phyloP scores from a whole-genome alignment of 2,888 invertebrate species.

The Andrena hattorfiana region DNA sequence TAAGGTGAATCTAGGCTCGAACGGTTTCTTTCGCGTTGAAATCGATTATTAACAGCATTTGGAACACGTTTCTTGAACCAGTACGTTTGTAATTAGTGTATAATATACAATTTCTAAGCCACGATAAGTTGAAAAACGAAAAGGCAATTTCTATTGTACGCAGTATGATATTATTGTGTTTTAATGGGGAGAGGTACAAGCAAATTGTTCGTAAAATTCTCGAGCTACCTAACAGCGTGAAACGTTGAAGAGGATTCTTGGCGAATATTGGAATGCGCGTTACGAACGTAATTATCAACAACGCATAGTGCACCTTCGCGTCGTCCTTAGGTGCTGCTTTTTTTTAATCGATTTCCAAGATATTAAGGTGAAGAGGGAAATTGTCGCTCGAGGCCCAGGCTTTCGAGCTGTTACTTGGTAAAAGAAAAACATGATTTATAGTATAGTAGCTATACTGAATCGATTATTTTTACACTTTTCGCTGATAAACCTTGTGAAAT shows the following conservation, averaged over 20 bases:
- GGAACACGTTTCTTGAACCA: conserved; percentile 10
- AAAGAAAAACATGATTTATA: conserved; percentile 5
- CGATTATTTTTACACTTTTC: conserved; percentile 32
- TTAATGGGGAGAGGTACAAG: background rate
- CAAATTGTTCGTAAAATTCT: background rate
- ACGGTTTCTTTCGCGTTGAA: conserved; percentile 1
- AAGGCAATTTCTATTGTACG: background rate
- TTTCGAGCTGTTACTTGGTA: background rate
- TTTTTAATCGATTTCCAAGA: conserved; percentile 4
- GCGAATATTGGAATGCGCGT: conserved; percentile 13
- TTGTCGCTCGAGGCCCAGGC: background rate
- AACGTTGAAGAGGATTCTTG: conserved; percentile 7
- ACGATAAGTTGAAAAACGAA: background rate
- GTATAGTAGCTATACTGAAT: background rate
- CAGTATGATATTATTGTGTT: background rate
- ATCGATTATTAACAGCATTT: conserved; percentile 29
- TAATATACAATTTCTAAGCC: conserved; percentile 12
- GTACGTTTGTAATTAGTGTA: conserved; percentile 15
- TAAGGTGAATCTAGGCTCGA: background rate
- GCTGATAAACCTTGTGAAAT: conserved; percentile 42
- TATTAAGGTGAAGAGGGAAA: background rate
- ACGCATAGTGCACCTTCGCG: conserved; percentile 27
- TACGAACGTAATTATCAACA: conserved; percentile 13
- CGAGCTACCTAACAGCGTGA: background rate
- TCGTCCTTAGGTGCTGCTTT: conserved; percentile 2